phyloP scores from a whole-genome alignment of 2,888 invertebrate genomes.

The Fabriciana adippe region DNA sequence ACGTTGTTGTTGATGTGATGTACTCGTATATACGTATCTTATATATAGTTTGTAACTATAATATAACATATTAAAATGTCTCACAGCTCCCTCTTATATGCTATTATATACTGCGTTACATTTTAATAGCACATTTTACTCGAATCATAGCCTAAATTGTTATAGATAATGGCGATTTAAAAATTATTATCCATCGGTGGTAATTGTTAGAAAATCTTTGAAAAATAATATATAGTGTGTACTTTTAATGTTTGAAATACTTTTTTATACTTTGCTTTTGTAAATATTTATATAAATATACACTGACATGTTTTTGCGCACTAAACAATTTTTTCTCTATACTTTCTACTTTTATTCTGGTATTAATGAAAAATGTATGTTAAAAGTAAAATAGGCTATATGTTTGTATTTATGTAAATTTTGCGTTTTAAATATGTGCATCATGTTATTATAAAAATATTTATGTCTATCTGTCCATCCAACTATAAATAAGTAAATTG shows the following conservation, averaged over 20 bases:
- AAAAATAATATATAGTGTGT: not conserved
- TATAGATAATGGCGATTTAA: not conserved
- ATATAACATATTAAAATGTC: not conserved
- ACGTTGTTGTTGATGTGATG: conserved; percentile 26
- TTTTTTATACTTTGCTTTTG: no score
- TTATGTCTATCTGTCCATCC: no score
- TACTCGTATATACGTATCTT: not conserved
- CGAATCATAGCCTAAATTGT: no score
- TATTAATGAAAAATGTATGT: not conserved
- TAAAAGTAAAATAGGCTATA: conserved; percentile 13
- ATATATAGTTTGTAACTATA: not conserved
- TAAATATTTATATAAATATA: not conserved
- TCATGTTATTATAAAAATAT: no score
- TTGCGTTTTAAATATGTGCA: no score
- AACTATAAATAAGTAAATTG: no score
- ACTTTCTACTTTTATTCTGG: not conserved
- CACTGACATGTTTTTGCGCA: not conserved
- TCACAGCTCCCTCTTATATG: conserved; percentile 2
- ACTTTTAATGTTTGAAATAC: not conserved
- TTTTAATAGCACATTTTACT: no score
- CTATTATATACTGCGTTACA: no score
- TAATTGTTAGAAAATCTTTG: not conserved
- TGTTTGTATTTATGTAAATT: not conserved
- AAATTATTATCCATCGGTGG: not conserved
- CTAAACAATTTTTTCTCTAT: not conserved